Evolutionary conservation across 2,888 invertebrate genomes (phyloP).

Genomic region (Parasteatoda lunata): DNA sequence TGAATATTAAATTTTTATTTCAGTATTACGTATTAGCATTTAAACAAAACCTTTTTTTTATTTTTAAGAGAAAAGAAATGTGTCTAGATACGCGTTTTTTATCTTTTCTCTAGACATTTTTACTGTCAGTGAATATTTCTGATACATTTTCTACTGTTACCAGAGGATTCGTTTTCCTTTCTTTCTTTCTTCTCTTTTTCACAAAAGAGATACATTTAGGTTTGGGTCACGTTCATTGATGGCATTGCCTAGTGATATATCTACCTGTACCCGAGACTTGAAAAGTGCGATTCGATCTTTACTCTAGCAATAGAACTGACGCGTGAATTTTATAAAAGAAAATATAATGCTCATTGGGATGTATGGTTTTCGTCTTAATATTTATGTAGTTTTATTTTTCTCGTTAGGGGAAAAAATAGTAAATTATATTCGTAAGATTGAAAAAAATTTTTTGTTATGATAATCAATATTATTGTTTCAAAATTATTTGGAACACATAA

Average conservation of each 20-base stretch:
- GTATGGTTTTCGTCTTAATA: not conserved
- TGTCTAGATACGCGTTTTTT: too few species aligned
- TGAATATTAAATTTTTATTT: too few species aligned
- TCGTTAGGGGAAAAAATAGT: too few species aligned
- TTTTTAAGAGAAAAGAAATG: too few species aligned
- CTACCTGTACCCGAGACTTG: slow-evolving; percentile 10
- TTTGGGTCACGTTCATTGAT: slow-evolving; percentile 51
- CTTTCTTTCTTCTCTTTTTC: slow-evolving; percentile 17
- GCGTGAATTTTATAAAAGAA: not conserved
- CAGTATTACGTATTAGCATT: too few species aligned
- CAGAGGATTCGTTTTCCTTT: slow-evolving; percentile 37
- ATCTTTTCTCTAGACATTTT: not conserved
- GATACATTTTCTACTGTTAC: slow-evolving; percentile 34
- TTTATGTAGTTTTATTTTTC: not conserved
- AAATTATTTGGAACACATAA: too few species aligned
- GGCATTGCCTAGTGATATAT: slow-evolving; percentile 53
- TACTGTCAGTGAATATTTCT: slow-evolving; percentile 8
- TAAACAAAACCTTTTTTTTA: too few species aligned
- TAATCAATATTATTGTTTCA: too few species aligned
- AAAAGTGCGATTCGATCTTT: not conserved
- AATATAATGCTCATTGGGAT: not conserved
- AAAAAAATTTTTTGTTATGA: too few species aligned
- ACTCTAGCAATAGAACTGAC: not conserved
- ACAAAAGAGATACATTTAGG: slow-evolving; percentile 54
- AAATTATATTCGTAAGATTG: too few species aligned